phyloP scores from a whole-genome alignment of 2,888 invertebrate genomes.

The Caenorhabditis virilis region DNA sequence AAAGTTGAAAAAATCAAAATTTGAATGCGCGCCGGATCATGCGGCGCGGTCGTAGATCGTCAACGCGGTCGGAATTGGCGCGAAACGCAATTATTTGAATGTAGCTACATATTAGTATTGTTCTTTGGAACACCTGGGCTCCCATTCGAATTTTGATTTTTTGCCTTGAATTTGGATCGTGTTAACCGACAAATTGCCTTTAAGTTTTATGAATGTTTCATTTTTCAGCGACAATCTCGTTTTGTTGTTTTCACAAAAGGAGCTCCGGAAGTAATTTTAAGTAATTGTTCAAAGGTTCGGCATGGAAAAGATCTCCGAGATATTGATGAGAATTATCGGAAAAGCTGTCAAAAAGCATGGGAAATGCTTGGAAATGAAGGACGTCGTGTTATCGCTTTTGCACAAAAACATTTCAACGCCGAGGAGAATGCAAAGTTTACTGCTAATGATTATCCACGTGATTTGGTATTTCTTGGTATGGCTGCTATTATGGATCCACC shows the following conservation, averaged over 20 bases:
- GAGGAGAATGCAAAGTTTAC: constrained; percentile 43
- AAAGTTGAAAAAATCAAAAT: too few relatives aligned
- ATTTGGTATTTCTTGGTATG: constrained; percentile 66
- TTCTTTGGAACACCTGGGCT: too few relatives aligned
- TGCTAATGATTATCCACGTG: constrained; percentile 46
- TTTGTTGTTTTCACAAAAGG: constrained; percentile 66
- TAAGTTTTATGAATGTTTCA: too few relatives aligned
- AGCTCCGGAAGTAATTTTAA: constrained; percentile 64
- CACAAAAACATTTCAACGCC: constrained; percentile 60
- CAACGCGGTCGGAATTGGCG: too few relatives aligned
- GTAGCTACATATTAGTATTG: too few relatives aligned
- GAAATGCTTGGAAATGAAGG: constrained; percentile 65
- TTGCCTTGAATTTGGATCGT: too few relatives aligned
- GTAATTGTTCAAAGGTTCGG: constrained; percentile 49
- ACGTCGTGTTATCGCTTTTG: constrained; percentile 65
- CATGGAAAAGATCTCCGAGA: constrained; percentile 49
- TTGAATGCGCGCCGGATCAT: too few relatives aligned
- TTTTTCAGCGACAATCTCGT: constrained; percentile 44
- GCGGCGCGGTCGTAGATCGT: too few relatives aligned
- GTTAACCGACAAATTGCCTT: too few relatives aligned
- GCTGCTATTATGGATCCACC: constrained; percentile 68
- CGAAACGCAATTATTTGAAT: too few relatives aligned
- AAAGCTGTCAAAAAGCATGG: constrained; percentile 63
- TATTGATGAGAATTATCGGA: constrained; percentile 57
- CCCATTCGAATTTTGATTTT: too few relatives aligned